Conservation (phyloP, 2,113 vertebrate species). For the Oceanodroma tethys region DNA sequence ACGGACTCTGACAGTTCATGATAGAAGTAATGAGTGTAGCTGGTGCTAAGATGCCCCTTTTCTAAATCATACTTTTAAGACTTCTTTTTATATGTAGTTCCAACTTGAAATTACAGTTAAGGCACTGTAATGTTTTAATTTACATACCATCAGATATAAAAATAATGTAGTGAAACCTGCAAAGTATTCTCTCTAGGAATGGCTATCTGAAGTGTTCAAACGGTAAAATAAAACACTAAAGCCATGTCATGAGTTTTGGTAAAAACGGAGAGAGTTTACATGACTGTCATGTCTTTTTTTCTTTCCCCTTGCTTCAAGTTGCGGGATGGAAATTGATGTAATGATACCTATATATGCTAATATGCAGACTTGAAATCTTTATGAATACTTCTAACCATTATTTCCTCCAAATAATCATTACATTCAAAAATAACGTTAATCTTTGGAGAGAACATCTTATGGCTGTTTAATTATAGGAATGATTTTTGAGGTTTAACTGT, state of each 20-base stretch:
- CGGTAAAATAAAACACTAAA: neutral
- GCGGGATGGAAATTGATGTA: neutral
- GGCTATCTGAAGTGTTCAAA: neutral
- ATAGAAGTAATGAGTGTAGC: neutral
- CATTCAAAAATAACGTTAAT: neutral
- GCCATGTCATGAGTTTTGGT: neutral
- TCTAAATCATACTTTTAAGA: neutral
- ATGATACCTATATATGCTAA: neutral
- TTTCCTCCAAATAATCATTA: neutral
- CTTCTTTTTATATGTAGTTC: neutral
- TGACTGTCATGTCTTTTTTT: neutral
- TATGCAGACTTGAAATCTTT: neutral
- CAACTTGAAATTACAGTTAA: neutral
- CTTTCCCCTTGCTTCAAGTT: neutral
- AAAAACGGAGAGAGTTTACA: neutral
- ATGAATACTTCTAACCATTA: neutral
- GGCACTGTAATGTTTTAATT: neutral
- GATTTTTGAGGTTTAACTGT: constrained; percentile 24
- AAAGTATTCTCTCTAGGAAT: neutral
- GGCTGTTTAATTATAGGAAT: constrained; percentile 15
- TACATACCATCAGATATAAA: neutral
- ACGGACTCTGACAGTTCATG: neutral
- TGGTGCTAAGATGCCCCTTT: neutral
- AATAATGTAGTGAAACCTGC: neutral
- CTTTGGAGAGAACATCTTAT: neutral